Percentiles rank a stretch among this genome's conserved stretches.
Conservation (phyloP, 2,888 invertebrate species). For the Heteropelma amictum region DNA sequence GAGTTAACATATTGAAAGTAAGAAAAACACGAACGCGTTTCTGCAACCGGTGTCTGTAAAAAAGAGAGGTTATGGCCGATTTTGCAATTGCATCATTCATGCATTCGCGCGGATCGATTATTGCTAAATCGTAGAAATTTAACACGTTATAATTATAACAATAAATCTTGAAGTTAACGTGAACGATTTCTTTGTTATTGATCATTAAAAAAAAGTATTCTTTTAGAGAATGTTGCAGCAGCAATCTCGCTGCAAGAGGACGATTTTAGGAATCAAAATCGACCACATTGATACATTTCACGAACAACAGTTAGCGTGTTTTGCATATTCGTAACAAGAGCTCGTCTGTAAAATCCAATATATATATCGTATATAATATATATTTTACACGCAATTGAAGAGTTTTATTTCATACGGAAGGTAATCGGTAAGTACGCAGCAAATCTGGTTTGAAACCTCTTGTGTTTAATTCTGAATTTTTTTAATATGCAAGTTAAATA, state of each 20-base stretch:
- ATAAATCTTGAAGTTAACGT: not conserved
- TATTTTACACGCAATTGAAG: not conserved
- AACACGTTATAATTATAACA: not conserved
- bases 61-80: slow-evolving; percentile 18
- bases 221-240: slow-evolving; percentile 50
- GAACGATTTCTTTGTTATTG: not conserved
- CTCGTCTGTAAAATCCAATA: not conserved
- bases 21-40: not conserved
- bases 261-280: slow-evolving; percentile 11
- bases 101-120: not conserved
- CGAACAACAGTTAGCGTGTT: not conserved
- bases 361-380: not conserved
- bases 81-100: not conserved
- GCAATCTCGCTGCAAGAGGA: slow-evolving; percentile 25
- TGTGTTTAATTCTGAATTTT: too few relatives aligned
- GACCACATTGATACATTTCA: not conserved
- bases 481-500: too few relatives aligned
- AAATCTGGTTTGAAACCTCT: too few relatives aligned
- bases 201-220: not conserved
- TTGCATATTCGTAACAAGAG: slow-evolving; percentile 18
- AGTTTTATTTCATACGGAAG: not conserved
- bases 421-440: not conserved
- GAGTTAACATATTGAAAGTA: slow-evolving; percentile 2
- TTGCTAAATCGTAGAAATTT: not conserved
- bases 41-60: not conserved